Evolutionary conservation across 2,888 invertebrate genomes (phyloP).

Genomic region (Drosophila glabriapex): DNA sequence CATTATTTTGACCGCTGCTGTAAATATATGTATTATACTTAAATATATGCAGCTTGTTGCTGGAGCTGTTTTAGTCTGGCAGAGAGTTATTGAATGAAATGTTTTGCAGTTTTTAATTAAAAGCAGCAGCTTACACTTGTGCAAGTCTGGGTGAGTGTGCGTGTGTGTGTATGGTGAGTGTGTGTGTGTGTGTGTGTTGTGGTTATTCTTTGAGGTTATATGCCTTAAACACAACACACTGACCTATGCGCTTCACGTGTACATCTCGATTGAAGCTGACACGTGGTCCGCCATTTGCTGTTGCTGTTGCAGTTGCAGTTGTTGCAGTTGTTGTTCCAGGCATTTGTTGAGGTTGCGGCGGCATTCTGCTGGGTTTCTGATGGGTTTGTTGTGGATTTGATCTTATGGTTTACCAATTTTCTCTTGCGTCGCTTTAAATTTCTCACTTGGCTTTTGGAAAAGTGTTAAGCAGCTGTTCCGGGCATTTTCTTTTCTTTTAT

Average conservation of each 20-base stretch:
- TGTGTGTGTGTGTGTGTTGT: slow-evolving; percentile 47
- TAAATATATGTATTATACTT: background rate
- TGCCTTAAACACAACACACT: slow-evolving; percentile 84
- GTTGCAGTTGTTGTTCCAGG: slow-evolving; percentile 41
- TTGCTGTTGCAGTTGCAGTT: slow-evolving; percentile 45
- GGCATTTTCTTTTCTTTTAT: slow-evolving; percentile 37
- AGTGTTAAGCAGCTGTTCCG: slow-evolving; percentile 51
- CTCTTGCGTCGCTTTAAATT: slow-evolving; percentile 23
- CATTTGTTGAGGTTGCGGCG: slow-evolving; percentile 48
- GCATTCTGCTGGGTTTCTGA: slow-evolving; percentile 38
- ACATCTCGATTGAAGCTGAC: slow-evolving; percentile 96
- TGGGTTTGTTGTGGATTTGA: slow-evolving; percentile 9
- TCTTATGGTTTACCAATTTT: background rate
- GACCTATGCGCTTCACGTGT: slow-evolving; percentile 95
- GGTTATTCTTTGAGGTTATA: slow-evolving; percentile 54
- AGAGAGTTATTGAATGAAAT: slow-evolving; percentile 6
- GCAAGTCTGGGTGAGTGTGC: slow-evolving; percentile 16
- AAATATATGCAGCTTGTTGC: background rate
- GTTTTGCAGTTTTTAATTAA: slow-evolving; percentile 4
- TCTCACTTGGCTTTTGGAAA: slow-evolving; percentile 46
- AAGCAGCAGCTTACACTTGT: slow-evolving; percentile 14
- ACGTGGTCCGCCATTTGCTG: slow-evolving; percentile 88
- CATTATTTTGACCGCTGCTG: background rate
- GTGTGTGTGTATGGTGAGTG: background rate
- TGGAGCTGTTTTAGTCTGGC: background rate